Evolutionary conservation across 2,888 invertebrate genomes (phyloP), one percentile per base, ranked within the genome.

Genomic region (Neoascia interrupta): DNA sequence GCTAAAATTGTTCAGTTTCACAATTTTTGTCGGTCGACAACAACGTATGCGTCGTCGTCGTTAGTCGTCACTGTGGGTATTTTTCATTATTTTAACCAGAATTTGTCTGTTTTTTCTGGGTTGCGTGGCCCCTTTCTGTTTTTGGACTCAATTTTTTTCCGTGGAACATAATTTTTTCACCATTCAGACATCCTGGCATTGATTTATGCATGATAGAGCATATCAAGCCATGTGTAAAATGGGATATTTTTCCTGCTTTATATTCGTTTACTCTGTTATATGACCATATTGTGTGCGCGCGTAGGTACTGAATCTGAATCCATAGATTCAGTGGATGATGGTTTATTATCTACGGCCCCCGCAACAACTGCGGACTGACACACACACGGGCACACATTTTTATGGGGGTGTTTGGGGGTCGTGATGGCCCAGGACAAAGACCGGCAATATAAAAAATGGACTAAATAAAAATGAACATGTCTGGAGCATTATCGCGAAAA

Each of bases 171-270:
- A n/a, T 76, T 54, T 47, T 69, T 49, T 41, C 49, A 31, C 45
- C 58, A 79, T 68, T 79, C 66, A 79, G 66, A 73, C 61, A 73
- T 66, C 66, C 84, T 83, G 83, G 83, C 84, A 82, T 84, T 83
- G 86, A 83, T 86, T 83, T 84, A 84, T 86, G 88, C 87, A 86
- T 87, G 87, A 85, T 83, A 83, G 84, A 83, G 82, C 84, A 80
- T 81, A 86, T 84, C 84, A 85, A 86, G 76, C 85, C 83, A 85
- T 83, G 84, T 85, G 87, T 84, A 86, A 87, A 87, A 85, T 86
- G 84, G 83, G 81, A 83, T 83, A 84, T 83, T 81, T 73, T 82
- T 83, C 82, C 81, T 53, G 75, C 82, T 81, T 83, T 82, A 79
- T 79, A 79, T 79, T 79, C 79, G 79, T 79, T 72, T 73, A 73